Conservation (phyloP, 2,888 invertebrate genomes). For the Scaptomyza parva region DNA sequence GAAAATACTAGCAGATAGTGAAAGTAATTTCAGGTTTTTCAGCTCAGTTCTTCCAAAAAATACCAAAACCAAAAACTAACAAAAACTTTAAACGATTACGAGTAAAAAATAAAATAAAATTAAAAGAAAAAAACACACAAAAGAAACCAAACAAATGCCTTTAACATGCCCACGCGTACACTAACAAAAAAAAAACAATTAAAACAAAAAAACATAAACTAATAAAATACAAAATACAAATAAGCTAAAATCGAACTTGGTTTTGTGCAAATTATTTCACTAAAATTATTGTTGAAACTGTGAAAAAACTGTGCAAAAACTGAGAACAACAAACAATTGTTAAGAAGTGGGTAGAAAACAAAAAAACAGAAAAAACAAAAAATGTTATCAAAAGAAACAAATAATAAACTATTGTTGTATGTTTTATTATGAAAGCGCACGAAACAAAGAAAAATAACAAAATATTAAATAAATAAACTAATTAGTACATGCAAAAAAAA, state of each 20-base stretch:
- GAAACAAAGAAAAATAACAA: slow-evolving; percentile 43
- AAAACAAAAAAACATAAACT: slow-evolving; percentile 21
- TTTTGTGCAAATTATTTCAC: slow-evolving; percentile 31
- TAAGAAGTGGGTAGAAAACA: slow-evolving; percentile 50
- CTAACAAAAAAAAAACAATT: slow-evolving; percentile 40
- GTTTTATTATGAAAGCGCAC: slow-evolving; percentile 75
- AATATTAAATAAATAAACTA: slow-evolving; percentile 23
- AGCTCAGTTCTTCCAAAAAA: slow-evolving; percentile 69
- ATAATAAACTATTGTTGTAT: slow-evolving; percentile 68
- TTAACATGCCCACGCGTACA: slow-evolving; percentile 81
- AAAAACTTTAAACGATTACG: slow-evolving; percentile 35
- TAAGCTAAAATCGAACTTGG: slow-evolving; percentile 23
- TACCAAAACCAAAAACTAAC: slow-evolving; percentile 13
- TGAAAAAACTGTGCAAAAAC: slow-evolving; percentile 44
- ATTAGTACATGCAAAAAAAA: slow-evolving; percentile 36
- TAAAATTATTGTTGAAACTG: slow-evolving; percentile 65
- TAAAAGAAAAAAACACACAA: slow-evolving; percentile 36
- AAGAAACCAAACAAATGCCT: slow-evolving; percentile 80
- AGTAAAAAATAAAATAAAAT: slow-evolving; percentile 6
- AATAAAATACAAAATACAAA: slow-evolving; percentile 29
- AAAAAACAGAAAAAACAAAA: no score
- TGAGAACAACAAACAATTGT: slow-evolving; percentile 45
- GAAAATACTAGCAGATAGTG: slow-evolving; percentile 49
- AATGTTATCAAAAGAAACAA: slow-evolving; percentile 31
- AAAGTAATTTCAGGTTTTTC: slow-evolving; percentile 69